Conservation (phyloP, 2,888 invertebrate genomes). For the Sphecodes monilicornis region DNA sequence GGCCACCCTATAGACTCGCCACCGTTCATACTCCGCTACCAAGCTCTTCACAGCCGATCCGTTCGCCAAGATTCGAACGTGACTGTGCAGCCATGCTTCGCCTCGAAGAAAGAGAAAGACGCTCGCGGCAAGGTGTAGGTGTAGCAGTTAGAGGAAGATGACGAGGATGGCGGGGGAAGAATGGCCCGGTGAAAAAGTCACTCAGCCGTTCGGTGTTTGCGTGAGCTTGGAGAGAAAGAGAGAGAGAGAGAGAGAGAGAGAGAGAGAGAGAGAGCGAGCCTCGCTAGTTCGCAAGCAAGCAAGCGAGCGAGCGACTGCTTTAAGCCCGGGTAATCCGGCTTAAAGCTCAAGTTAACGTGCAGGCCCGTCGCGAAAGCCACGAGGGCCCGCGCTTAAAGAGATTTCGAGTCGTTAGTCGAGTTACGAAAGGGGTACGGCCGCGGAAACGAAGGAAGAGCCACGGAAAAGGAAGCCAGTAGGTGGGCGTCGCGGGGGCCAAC, state of each 20-base stretch:
- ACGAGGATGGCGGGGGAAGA: background rate
- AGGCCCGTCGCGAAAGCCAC: slow-evolving; percentile 67
- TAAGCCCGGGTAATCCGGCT: slow-evolving; percentile 72
- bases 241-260: no score
- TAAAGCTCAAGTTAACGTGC: slow-evolving; percentile 70
- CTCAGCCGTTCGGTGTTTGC: slow-evolving; percentile 69
- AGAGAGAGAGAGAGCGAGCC: slow-evolving; percentile 32
- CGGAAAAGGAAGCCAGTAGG: slow-evolving; percentile 20
- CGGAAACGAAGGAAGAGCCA: slow-evolving; percentile 34
- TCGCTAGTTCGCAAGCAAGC: background rate
- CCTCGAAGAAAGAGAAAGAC: slow-evolving; percentile 4
- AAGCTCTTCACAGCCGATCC: background rate
- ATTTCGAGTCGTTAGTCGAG: slow-evolving; percentile 73
- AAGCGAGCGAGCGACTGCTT: slow-evolving; percentile 49
- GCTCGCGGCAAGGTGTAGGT: background rate
- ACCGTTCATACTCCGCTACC: background rate
- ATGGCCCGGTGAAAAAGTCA: slow-evolving; percentile 69
- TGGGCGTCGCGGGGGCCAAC: background rate
- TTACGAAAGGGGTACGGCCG: slow-evolving; percentile 59
- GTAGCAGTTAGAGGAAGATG: background rate
- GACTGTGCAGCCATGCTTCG: background rate
- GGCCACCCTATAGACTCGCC: background rate
- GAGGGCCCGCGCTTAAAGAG: slow-evolving; percentile 69
- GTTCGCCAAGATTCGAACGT: slow-evolving; percentile 10
- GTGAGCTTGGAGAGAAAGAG: no score